These are phyloP conservation scores for Turritopsis dohrnii DNA, from an alignment of 30 jellyfish, hydroid and myxozoan species.

Conservation along the genomic window DNA sequence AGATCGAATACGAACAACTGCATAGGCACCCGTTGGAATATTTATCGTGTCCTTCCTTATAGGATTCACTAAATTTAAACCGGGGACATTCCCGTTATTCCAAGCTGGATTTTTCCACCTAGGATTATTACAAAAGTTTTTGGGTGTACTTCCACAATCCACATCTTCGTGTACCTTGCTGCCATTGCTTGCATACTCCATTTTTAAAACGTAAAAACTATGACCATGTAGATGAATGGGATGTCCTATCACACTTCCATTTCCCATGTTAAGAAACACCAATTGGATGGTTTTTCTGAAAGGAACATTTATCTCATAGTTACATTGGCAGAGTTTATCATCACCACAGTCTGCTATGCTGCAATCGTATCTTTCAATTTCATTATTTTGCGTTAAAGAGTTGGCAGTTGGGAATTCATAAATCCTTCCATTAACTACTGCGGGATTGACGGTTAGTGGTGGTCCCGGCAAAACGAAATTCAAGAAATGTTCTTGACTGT, in stretches of 20 bases:
- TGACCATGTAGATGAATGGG: constrained; percentile 92
- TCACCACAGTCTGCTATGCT: constrained; percentile 70
- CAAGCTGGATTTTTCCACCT: constrained; percentile 48
- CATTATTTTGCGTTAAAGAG: constrained; percentile 69
- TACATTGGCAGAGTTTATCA: constrained; percentile 78
- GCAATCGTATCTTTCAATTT: constrained; percentile 75
- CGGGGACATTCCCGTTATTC: constrained; percentile 76
- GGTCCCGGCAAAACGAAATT: constrained; percentile 81
- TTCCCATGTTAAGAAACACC: constrained; percentile 76
- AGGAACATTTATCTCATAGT: constrained; percentile 58
- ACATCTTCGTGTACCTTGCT: constrained; percentile 48
- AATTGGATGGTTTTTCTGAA: constrained; percentile 69
- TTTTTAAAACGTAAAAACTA: constrained; percentile 67
- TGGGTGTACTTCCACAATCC: constrained; percentile 67
- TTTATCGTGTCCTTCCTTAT: constrained; percentile 75
- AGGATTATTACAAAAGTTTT: constrained; percentile 72
- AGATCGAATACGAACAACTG: constrained; percentile 75
- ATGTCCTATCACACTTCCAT: constrained; percentile 78
- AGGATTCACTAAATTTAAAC: constrained; percentile 64
- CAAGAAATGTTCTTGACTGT: constrained; percentile 62
- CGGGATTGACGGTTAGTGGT: constrained; percentile 53
- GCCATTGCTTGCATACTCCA: constrained; percentile 71
- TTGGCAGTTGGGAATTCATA: constrained; percentile 75
- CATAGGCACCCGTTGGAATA: constrained; percentile 92
- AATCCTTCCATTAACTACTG: constrained; percentile 79